A percentile compares a stretch with the other conserved stretches of the same genome.
These are phyloP conservation scores for Pammene aurita DNA, from an alignment of 2,888 invertebrate species.

Conservation along the genomic window DNA sequence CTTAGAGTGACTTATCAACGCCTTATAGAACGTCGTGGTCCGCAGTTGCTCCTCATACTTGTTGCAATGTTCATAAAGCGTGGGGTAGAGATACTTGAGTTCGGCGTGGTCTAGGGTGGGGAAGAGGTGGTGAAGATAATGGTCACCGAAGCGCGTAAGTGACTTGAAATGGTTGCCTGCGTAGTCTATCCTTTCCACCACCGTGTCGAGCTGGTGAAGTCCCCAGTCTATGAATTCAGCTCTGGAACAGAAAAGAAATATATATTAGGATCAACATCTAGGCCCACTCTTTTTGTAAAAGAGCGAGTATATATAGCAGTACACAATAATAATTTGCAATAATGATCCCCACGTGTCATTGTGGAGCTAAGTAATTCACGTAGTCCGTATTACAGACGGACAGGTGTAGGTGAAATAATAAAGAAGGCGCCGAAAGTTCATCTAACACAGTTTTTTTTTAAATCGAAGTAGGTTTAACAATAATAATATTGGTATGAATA, in stretches of 20 bases:
- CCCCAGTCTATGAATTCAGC: constrained; percentile 87
- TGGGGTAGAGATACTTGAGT: constrained; percentile 85
- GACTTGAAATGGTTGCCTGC: constrained; percentile 85
- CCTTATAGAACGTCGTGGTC: constrained; percentile 81
- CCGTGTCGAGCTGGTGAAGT: constrained; percentile 88
- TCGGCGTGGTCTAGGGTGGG: constrained; percentile 91
- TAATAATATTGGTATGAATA: too few relatives aligned
- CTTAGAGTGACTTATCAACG: constrained; percentile 86
- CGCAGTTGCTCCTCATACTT: constrained; percentile 84
- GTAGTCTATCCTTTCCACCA: constrained; percentile 87
- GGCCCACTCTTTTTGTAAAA: too few relatives aligned
- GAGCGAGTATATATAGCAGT: too few relatives aligned
- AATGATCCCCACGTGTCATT: too few relatives aligned
- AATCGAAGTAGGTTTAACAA: too few relatives aligned
- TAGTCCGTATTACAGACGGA: too few relatives aligned
- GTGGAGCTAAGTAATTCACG: too few relatives aligned
- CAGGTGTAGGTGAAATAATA: too few relatives aligned
- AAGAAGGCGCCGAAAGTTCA: too few relatives aligned
- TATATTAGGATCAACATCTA: not conserved
- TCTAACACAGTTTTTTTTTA: too few relatives aligned
- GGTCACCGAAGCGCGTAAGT: constrained; percentile 90
- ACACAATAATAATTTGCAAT: too few relatives aligned
- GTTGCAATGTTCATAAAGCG: constrained; percentile 84
- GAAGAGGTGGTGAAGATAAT: constrained; percentile 90
- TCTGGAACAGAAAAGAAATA: constrained; percentile 62